These are phyloP conservation scores for Ricordea florida DNA, from an alignment of 92 coral and sea anemone genomes.

Conservation along the genomic window DNA sequence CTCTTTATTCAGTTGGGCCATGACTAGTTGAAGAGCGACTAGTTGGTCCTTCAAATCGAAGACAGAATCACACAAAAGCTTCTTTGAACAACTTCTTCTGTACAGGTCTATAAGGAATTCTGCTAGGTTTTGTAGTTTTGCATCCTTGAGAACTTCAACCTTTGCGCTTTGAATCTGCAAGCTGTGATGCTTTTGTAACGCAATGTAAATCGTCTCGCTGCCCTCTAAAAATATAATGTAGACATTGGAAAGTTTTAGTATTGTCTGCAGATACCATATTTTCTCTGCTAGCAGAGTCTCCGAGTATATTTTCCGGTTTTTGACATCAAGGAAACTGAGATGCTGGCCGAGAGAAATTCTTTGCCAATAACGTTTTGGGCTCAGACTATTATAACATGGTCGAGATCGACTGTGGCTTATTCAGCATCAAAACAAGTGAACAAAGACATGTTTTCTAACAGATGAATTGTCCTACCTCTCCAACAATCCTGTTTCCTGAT, in stretches of 20 bases:
- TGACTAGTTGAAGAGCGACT: slow-evolving; percentile 71
- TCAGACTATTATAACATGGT: not conserved
- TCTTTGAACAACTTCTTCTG: slow-evolving; percentile 61
- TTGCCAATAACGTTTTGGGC: no score
- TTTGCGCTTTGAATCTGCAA: not conserved
- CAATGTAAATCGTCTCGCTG: not conserved
- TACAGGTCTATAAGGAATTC: slow-evolving; percentile 57
- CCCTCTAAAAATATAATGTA: no score
- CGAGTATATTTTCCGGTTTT: no score
- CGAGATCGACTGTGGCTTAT: not conserved
- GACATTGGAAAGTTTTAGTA: no score
- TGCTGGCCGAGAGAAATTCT: no score
- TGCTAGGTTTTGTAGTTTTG: slow-evolving; percentile 10
- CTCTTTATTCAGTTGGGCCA: slow-evolving; percentile 83
- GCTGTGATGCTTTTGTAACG: slow-evolving; percentile 1
- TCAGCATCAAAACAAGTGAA: not conserved
- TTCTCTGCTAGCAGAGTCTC: not conserved
- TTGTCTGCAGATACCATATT: no score
- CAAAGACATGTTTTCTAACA: not conserved
- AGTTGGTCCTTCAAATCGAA: slow-evolving; percentile 76
- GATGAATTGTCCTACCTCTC: slow-evolving; percentile 7
- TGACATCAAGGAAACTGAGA: no score
- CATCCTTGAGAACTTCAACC: not conserved
- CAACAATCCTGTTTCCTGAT: slow-evolving; percentile 16
- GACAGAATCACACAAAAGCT: slow-evolving; percentile 63